A percentile compares a stretch with the other conserved stretches of the same genome.
Evolutionary conservation across 2,797 vertebrate genomes (phyloP).

Genomic region (Nannoperca australis): DNA sequence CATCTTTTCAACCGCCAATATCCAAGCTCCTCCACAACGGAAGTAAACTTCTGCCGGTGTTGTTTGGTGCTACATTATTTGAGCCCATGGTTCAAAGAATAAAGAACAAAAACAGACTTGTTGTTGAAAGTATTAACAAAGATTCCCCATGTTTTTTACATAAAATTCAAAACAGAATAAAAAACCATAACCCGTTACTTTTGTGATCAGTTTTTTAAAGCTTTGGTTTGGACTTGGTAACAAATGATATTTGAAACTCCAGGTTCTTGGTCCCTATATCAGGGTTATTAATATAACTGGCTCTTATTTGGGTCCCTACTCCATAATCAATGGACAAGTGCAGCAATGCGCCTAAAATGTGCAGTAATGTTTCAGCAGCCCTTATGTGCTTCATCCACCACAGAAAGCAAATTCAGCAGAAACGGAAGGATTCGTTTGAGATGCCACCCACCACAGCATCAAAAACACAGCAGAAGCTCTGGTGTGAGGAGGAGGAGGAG

Average conservation of each 20-base stretch:
- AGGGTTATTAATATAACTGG: constrained; percentile 6
- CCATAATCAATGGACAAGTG: constrained; percentile 1
- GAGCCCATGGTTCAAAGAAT: background rate
- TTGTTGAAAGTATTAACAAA: background rate
- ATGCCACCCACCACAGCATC: constrained; percentile 29
- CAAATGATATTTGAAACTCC: constrained; percentile 1
- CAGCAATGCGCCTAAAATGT: background rate
- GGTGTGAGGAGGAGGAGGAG: background rate
- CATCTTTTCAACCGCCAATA: background rate
- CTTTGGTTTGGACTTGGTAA: constrained; percentile 58
- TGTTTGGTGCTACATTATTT: constrained; percentile 14
- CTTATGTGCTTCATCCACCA: constrained; percentile 31
- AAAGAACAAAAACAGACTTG: background rate
- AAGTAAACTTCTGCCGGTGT: background rate
- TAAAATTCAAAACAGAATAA: background rate
- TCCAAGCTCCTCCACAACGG: background rate
- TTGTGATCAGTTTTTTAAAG: constrained; percentile 27
- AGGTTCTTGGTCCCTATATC: constrained; percentile 51
- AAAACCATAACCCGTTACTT: background rate
- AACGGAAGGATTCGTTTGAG: background rate
- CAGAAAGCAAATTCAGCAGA: constrained; percentile 27
- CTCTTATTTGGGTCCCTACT: constrained; percentile 1
- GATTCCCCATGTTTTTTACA: background rate
- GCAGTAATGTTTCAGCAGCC: constrained; percentile 21
- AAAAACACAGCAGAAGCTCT: constrained; percentile 17